Evolutionary conservation across 2,888 invertebrate genomes (phyloP), one percentile per base, ranked within the genome.

Genomic region (Allygus modestus): DNA sequence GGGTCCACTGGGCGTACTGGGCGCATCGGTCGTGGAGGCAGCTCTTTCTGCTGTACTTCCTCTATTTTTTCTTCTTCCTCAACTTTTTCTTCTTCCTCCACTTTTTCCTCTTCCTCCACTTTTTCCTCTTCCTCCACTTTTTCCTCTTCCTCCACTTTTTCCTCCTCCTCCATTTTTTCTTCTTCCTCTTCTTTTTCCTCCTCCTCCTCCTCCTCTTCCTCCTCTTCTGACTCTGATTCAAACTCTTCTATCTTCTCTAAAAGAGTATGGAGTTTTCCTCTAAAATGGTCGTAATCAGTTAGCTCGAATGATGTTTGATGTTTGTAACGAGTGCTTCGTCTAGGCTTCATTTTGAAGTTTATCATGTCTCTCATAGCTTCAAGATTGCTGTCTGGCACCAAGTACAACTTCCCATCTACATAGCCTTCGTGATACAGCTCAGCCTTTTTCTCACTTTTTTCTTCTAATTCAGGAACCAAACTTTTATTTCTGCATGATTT

Each of bases 281-380:
- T 54, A 58, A 79, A 79, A 58, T 79, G 79, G 31, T 79, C 54
- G 26, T 79, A 79, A 17, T 58, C 54, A 12, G 79, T 26, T 11
- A 79, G n/a, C 23, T 79, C 79, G 23, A 54, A 58, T 9, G 79
- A 79, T 5, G 79, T 58, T 58, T 79, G 79, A 51, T 79, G 79
- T 58, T 79, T 79, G 58, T 79, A 79, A 79, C 79, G 79, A 58
- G 58, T 58, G n/a, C 79, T 79, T 31, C 58, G 23, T 37, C 58
- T 54, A 11, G 51, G 79, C 23, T 28, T 54, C 79, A 79, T 79
- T 33, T 79, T 79, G n/a, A 79, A 79, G 20, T 79, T 79, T 7
- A 79, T 79, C 33, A 79, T 79, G 37, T 79, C 79, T 33, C 20
- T 79, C 79, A 79, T 79, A 28, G 79, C 58, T 37, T 79, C 79